Evolutionary conservation across 2,113 vertebrate species (phyloP).

Genomic region (Panurus biarmicus): DNA sequence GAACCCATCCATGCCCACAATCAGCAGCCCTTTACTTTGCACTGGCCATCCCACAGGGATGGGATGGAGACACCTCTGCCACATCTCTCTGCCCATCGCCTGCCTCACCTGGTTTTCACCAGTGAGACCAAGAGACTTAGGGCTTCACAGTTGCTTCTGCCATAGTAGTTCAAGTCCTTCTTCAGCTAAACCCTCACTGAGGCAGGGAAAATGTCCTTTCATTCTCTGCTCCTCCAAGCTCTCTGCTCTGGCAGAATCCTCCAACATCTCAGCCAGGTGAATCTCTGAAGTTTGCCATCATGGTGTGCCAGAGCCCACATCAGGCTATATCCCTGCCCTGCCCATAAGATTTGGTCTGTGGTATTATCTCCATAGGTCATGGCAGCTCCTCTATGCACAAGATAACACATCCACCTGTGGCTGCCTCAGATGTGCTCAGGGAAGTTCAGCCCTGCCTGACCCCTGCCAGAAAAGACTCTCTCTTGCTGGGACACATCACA

Average conservation of each 20-base stretch:
- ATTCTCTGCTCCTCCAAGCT: background rate
- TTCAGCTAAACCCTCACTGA: background rate
- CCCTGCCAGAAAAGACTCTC: background rate
- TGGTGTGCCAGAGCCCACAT: fast-evolving
- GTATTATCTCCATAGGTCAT: background rate
- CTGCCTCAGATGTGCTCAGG: background rate
- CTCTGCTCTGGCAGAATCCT: background rate
- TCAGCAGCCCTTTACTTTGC: background rate
- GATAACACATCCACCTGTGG: background rate
- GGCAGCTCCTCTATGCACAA: background rate
- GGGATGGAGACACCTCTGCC: background rate
- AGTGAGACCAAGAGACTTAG: background rate
- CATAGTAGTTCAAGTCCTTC: background rate
- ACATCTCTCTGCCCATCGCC: background rate
- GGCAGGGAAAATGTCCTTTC: background rate
- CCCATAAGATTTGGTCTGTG: background rate
- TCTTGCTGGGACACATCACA: background rate
- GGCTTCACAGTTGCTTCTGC: background rate
- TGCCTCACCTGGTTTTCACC: background rate
- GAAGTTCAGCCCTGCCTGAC: background rate
- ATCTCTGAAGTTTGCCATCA: background rate
- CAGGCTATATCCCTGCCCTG: background rate
- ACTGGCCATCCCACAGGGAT: fast-evolving
- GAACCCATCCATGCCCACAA: background rate
- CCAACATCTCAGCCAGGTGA: background rate